Evolutionary conservation across 2,888 invertebrate species (phyloP), one percentile per base, ranked within the genome.

Genomic region (Mechanitis messenoides): DNA sequence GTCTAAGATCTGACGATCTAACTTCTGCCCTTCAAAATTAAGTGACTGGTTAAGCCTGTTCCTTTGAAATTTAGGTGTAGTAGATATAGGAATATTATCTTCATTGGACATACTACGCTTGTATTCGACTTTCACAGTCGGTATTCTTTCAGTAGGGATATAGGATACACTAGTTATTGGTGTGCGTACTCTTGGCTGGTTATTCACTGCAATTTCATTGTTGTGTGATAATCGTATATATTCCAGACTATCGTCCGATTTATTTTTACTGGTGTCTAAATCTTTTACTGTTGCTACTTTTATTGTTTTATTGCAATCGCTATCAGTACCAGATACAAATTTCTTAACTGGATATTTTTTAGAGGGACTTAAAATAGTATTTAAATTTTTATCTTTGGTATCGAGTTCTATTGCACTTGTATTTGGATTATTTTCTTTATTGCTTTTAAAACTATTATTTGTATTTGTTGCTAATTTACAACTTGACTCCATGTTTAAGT

Each of bases 1-100:
- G 62, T 91, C 88, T 58, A 90, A 74, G 71, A 91, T 90, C 75
- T 90, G 90, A 69, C 90, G 90, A 66, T 91, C 90, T 71, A 90
- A 69, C 62, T 84, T 78, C 66, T 90, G 90, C 1, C 84, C 87
- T 72, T 89, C 88, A 65, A 87, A 89, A 67, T 90, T 90, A 0
- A 91, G 77, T 2, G 91, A 91, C 72, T 90, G 87, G 68, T 91
- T 91, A 46, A 91, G 66, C 67, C 90, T 86, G 69, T 87, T 88
- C 74, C 91, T 84, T 80, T 91, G 84, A 69, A 91, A 91, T 68
- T 80, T 84, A n/a, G 88, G 87, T 56, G 89, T 87, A 33, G 75
- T 79, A 11, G 79, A 74, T 59, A 84, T 82, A 7, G 86, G 77
- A 42, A 76, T 60, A 54, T 80, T 77, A 7, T 87, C 80, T 70